Evolutionary conservation across 2,797 vertebrate species (phyloP), one percentile per base, ranked within the genome.

Genomic region (Onychomys arenicola): DNA sequence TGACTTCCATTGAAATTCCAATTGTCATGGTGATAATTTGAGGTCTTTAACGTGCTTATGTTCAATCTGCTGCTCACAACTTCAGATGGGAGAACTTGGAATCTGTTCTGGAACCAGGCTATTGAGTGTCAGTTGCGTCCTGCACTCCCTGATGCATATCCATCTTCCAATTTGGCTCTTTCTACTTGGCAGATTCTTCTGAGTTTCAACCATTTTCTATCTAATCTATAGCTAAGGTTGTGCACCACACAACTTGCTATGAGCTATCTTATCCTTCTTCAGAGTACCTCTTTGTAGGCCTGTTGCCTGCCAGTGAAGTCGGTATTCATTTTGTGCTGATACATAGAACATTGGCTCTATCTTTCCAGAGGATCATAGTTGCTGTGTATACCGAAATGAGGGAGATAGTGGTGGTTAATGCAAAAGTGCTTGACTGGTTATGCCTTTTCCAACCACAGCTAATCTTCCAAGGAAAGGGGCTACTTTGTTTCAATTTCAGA

Each of bases 381-480:
- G 2, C 1, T 55, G 34, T 84, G 43, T 27, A 76, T 49, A 0
- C 6, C 43, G 2, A 1, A 27, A 23, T 37, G 4, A 1, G 11
- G 4, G 3, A 8, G 7, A 23, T n/a, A 3, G 0, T 23, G 7
- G 29, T 19, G 37, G 4, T 25, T 76, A 67, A 2, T 3, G n/a
- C 17, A 82, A 21, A 0, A 12, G 71, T 43, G 61, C 0, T 34
- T 52, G 5, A 67, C 2, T 63, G 78, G 10, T 1, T 76, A 37
- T 1, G 7, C 0, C 0, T 8, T 1, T n/a, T 34, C 2, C 0
- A 46, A 21, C 11, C 14, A 17, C 73, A 91, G 76, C 6, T 61
- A 71, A 91, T 81, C 59, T 75, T 49, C 1, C 10, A n/a, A 16
- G 0, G 29, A 6, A 91, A 87, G 5, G 0, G 2, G 8, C 4